phyloP scores from a whole-genome alignment of 23 tunicate species.

The Halocynthia aurantium region DNA sequence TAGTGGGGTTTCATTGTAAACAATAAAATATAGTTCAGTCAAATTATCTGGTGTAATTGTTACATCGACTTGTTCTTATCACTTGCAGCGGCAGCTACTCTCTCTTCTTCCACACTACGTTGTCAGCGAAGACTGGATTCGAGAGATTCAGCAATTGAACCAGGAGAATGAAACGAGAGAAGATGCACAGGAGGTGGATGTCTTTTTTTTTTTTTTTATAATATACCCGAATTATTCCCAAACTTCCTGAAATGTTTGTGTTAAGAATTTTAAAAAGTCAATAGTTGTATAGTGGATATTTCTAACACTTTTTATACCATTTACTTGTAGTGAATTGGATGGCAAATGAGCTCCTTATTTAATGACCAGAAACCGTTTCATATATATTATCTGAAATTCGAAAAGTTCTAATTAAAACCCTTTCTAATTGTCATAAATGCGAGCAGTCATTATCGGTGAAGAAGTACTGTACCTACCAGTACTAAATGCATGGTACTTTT shows the following conservation, averaged over 20 bases:
- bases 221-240: neutral
- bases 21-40: no score
- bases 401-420: no score
- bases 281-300: no score
- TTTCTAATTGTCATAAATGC: no score
- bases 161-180: conserved; percentile 18
- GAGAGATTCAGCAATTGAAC: conserved; percentile 25
- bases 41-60: no score
- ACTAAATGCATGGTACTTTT: neutral
- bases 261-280: no score
- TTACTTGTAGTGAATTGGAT: no score
- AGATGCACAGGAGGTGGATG: conserved; percentile 18
- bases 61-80: neutral
- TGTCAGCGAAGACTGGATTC: conserved; percentile 34
- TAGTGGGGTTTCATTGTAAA: no score
- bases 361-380: no score
- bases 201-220: neutral
- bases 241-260: neutral
- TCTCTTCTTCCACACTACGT: conserved; percentile 50
- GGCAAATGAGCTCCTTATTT: no score
- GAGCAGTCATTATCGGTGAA: neutral
- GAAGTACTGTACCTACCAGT: neutral
- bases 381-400: no score
- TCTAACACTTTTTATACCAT: no score
- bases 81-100: conserved; percentile 56